A percentile compares a stretch with the other conserved stretches of the same genome.
Evolutionary conservation across 2,888 invertebrate species (phyloP).

Genomic region (Brachyptera putata): DNA sequence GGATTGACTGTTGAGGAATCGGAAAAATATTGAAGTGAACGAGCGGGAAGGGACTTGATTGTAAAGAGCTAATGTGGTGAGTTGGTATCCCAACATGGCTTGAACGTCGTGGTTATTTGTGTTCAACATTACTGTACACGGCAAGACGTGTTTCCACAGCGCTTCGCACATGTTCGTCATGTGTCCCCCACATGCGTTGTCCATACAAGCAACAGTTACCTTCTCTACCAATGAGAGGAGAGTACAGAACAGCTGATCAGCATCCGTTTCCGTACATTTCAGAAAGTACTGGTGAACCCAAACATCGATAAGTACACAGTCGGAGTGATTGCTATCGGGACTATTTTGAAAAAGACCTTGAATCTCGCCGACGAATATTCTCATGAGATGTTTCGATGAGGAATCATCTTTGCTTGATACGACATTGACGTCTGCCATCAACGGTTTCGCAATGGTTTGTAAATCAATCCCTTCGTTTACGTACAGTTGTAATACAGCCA

Average conservation of each 20-base stretch:
- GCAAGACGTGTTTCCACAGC: not conserved
- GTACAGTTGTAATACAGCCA: not conserved
- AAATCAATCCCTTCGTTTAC: not conserved
- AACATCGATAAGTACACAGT: not conserved
- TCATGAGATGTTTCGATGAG: not conserved
- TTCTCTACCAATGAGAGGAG: not conserved
- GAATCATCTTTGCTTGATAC: not conserved
- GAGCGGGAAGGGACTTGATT: not conserved
- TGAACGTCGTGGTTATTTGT: not conserved
- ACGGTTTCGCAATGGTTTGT: not conserved
- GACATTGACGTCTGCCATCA: not conserved
- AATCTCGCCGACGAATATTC: not conserved
- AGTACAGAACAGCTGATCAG: not conserved
- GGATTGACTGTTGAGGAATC: constrained; percentile 4
- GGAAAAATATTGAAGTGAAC: not conserved
- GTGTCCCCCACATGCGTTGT: not conserved
- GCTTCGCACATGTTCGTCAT: not conserved
- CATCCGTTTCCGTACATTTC: not conserved
- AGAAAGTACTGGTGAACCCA: constrained; percentile 3
- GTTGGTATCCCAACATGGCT: not conserved
- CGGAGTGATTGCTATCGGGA: not conserved
- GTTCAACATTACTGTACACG: not conserved
- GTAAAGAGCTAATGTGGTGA: not conserved
- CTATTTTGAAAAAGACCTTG: not conserved
- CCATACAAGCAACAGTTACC: not conserved